These are phyloP conservation scores for Oxygymnocypris stewartii DNA, from an alignment of 2,113 vertebrate species.

Conservation along the genomic window DNA sequence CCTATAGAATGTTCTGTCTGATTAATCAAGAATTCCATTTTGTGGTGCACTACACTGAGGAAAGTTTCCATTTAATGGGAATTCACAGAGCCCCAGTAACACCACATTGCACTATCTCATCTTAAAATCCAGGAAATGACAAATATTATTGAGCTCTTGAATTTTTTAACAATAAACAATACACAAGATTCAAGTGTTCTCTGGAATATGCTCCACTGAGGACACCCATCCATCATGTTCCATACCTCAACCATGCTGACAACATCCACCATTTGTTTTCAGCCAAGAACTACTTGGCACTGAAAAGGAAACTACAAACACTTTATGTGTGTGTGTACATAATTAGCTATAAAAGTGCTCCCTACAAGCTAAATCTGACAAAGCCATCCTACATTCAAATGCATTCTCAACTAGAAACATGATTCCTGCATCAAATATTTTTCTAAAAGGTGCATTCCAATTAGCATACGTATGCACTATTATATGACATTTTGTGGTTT, in stretches of 20 bases:
- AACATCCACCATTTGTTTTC: conserved; percentile 80
- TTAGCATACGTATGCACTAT: not conserved
- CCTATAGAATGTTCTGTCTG: not conserved
- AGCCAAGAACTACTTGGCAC: conserved; percentile 61
- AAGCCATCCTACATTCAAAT: not conserved
- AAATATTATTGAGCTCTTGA: conserved; percentile 32
- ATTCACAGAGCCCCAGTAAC: not conserved
- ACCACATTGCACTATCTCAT: not conserved
- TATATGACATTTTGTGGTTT: not conserved
- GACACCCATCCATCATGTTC: conserved; percentile 28
- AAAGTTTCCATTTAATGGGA: not conserved
- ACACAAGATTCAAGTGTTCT: not conserved
- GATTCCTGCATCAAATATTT: not conserved
- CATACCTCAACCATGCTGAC: conserved; percentile 28
- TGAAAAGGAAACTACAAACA: conserved; percentile 66
- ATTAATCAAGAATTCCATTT: not conserved
- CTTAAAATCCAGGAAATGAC: not conserved
- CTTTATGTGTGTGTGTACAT: not conserved
- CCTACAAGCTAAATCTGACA: not conserved
- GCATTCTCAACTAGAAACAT: not conserved
- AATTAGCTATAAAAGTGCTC: not conserved
- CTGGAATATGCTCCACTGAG: conserved; percentile 20
- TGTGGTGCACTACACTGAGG: not conserved
- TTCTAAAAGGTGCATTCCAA: not conserved
- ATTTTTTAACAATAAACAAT: conserved; percentile 39